phyloP scores from a whole-genome alignment of 2,113 vertebrate genomes.

The Oreochromis niloticus region DNA sequence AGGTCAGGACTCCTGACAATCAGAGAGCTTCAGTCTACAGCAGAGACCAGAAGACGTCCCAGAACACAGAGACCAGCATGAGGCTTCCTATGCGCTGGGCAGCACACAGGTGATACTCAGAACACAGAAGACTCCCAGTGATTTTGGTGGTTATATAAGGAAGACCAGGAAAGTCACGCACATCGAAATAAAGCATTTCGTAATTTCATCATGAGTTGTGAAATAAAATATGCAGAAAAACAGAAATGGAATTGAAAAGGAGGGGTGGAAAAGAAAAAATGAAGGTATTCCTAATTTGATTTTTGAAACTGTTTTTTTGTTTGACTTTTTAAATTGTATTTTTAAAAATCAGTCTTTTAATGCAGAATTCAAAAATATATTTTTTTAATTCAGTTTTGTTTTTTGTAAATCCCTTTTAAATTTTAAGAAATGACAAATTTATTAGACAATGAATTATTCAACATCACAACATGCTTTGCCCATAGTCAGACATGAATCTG shows the following conservation, averaged over 20 bases:
- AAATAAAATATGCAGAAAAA: not conserved
- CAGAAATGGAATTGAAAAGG: not conserved
- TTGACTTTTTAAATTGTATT: not conserved
- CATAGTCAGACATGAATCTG: not conserved
- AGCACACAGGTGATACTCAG: slow-evolving; percentile 15
- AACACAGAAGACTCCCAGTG: not conserved
- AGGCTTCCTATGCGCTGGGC: not conserved
- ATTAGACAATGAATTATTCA: not conserved
- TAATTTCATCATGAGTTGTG: not conserved
- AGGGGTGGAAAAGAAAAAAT: not conserved
- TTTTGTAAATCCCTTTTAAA: not conserved
- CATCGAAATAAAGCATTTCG: not conserved
- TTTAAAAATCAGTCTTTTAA: not conserved
- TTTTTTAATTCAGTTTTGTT: not conserved
- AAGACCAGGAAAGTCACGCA: not conserved
- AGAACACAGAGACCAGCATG: slow-evolving; percentile 24
- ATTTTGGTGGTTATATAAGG: not conserved
- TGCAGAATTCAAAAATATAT: not conserved
- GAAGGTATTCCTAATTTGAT: not conserved
- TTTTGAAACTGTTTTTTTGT: not conserved
- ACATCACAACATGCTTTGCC: not conserved
- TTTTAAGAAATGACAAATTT: not conserved
- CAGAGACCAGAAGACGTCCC: not conserved
- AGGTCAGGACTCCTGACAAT: slow-evolving; percentile 7
- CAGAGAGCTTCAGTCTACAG: not conserved